Evolutionary conservation across 92 coral and sea anemone genomes (phyloP), one percentile per base, ranked within the genome.

Genomic region (Blastomussa wellsi): DNA sequence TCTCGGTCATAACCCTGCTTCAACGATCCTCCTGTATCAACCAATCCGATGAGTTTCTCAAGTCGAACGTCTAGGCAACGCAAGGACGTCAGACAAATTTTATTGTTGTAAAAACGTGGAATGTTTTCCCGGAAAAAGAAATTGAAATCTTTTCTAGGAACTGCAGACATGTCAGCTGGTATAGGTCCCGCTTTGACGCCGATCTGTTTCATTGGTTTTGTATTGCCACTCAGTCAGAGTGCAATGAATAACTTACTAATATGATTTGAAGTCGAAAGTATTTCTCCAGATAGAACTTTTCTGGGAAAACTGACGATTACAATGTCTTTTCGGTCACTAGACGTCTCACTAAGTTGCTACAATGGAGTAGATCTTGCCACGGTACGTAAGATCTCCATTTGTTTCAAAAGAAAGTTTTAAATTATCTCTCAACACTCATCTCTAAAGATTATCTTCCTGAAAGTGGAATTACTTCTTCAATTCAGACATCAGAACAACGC

Each of bases 91-190:
- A 79, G 35, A 12, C 36, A 76, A 75, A 14, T 53, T 5, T 17
- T 26, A 55, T 53, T 77, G 36, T 65, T 38, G 72, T 64, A 13
- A 9, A 59, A 26, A 73, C 17, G 83, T 60, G 72, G 73, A 41
- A 78, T 73, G 72, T 26, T 64, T 79, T 79, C 83, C 73, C 83
- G 72, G 82, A 78, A 62, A 35, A 53, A 57, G 31, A 53, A 51
- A 51, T 42, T 49, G 62, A 77, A n/a, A 39, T 78, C 72, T 26
- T 39, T 79, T 79, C 82, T 41, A 28, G 73, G 83, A 79, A 3
- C 3, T 38, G 39, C n/a, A 7, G 57, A 60, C 57, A 39, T 17
- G 73, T 41, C n/a, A n/a, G n/a, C n/a, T 79, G 39, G n/a, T 7
- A 39, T 74, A 9, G 19, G 15, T n/a, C 57, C 68, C 49, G 29